Evolutionary conservation across 2,888 invertebrate genomes (phyloP).

Genomic region (Sphinx pinastri): DNA sequence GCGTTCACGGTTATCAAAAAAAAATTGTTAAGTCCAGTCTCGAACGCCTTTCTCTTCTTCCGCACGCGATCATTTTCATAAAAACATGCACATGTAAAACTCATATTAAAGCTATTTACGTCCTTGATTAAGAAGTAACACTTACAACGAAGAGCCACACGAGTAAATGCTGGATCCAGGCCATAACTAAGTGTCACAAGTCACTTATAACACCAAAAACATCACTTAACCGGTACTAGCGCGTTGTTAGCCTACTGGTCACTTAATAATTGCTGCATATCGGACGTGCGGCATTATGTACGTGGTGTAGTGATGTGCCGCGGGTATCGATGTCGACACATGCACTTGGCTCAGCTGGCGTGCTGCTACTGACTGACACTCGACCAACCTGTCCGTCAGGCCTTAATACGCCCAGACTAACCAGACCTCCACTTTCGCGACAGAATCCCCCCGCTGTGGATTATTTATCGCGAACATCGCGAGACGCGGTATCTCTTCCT

Average conservation of each 20-base stretch:
- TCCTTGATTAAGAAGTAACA: constrained; percentile 31
- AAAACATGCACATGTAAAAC: constrained; percentile 10
- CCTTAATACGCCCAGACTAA: constrained; percentile 41
- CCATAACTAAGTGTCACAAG: constrained; percentile 49
- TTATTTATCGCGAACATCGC: constrained; percentile 5
- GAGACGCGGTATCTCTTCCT: constrained; percentile 27
- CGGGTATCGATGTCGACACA: constrained; percentile 49
- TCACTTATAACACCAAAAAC: constrained; percentile 38
- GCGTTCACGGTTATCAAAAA: not conserved
- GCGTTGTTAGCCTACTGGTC: constrained; percentile 37
- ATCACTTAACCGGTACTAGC: constrained; percentile 44
- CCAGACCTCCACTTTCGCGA: constrained; percentile 42
- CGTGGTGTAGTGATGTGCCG: constrained; percentile 47
- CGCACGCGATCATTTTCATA: constrained; percentile 17
- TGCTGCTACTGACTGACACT: constrained; percentile 31
- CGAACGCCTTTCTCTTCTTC: constrained; percentile 23
- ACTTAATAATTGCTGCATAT: constrained; percentile 57
- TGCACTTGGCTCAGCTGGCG: constrained; percentile 38
- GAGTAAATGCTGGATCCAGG: constrained; percentile 55
- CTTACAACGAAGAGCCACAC: constrained; percentile 63
- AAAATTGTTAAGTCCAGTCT: constrained; percentile 8
- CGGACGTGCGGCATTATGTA: constrained; percentile 53
- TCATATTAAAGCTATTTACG: constrained; percentile 1
- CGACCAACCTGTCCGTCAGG: constrained; percentile 35
- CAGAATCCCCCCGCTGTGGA: constrained; percentile 29